These are phyloP conservation scores for Cathartes aura DNA, from an alignment of 2,113 vertebrate species.

Conservation along the genomic window DNA sequence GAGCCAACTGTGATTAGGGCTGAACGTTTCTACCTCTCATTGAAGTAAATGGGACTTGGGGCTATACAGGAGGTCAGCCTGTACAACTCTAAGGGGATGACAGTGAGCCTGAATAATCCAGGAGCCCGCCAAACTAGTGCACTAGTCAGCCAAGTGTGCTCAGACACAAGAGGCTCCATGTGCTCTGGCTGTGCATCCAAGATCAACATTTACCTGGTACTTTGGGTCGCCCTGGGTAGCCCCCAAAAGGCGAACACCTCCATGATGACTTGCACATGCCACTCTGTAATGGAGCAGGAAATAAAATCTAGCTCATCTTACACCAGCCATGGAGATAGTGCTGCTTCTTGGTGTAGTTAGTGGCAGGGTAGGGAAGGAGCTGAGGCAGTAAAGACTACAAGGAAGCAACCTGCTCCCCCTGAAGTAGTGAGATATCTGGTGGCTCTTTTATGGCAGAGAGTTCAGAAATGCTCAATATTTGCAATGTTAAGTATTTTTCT, in stretches of 20 bases:
- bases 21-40: neutral
- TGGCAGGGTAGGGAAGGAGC: neutral
- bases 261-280: neutral
- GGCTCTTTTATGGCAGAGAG: neutral
- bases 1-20: neutral
- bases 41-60: neutral
- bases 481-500: neutral
- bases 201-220: neutral
- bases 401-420: neutral
- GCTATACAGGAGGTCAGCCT: neutral
- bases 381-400: neutral
- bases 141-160: neutral
- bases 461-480: neutral
- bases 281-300: neutral
- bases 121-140: neutral
- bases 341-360: neutral
- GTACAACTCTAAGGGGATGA: neutral
- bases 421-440: neutral
- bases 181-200: neutral
- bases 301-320: neutral
- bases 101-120: neutral
- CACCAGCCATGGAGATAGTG: neutral
- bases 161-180: rapidly evolving
- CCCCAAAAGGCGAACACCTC: neutral
- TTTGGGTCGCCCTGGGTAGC: neutral